Percentiles rank a stretch among this genome's conserved stretches.
Evolutionary conservation across 2,113 vertebrate genomes (phyloP).

Genomic region (Oreamnos americanus): DNA sequence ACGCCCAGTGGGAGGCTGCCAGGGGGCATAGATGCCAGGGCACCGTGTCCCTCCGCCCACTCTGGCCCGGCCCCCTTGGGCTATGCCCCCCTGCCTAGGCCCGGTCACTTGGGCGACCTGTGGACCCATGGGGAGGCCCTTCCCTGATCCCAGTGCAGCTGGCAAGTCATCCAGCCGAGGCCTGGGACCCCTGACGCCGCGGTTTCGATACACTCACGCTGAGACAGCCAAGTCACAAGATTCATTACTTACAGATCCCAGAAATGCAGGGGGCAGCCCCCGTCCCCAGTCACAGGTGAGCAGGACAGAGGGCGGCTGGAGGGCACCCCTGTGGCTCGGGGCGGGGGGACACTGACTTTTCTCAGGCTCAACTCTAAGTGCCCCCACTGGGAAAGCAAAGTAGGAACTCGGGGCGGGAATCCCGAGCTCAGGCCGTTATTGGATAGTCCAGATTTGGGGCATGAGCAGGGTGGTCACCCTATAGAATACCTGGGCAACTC

Average conservation of each 20-base stretch:
- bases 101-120: accelerated
- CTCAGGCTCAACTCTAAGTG: not conserved
- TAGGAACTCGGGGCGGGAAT: accelerated
- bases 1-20: accelerated
- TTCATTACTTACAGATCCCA: not conserved
- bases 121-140: accelerated
- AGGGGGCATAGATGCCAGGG: accelerated
- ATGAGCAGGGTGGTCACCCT: not conserved
- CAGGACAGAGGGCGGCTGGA: not conserved
- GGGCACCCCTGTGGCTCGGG: not conserved
- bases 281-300: not conserved
- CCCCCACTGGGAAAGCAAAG: not conserved
- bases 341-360: not conserved
- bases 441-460: not conserved
- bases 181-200: not conserved
- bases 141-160: not conserved
- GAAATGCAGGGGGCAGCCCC: not conserved
- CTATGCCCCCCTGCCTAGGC: not conserved
- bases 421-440: not conserved
- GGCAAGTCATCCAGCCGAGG: accelerated
- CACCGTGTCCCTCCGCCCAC: accelerated
- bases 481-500: not conserved
- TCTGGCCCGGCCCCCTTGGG: not conserved
- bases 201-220: not conserved
- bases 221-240: not conserved